Evolutionary conservation across 2,113 vertebrate genomes (phyloP), one percentile per base, ranked within the genome.

Genomic region (Oreochromis spilurus): DNA sequence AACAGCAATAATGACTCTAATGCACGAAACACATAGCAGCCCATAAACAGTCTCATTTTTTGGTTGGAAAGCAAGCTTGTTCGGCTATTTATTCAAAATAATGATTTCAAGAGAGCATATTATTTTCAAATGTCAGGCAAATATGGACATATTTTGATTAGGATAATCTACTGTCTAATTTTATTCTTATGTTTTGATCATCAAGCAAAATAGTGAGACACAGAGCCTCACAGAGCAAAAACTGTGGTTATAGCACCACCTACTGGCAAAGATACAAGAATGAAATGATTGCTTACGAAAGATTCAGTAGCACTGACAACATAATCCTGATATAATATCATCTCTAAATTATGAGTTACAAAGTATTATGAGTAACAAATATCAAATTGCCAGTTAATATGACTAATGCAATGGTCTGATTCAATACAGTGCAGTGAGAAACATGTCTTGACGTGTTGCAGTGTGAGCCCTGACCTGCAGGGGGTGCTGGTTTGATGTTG

Each of bases 401-500:
- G 5, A 82, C 34, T 80, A 57, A 85, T 80, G 72, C 67, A 88
- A 82, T 40, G 7, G 12, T 82, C 24, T 19, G 48, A 87, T 80
- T 58, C 67, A 78, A 82, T 13, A 17, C 3, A 26, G 12, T 70
- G 24, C 70, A 24, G 65, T 62, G 5, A 62, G 43, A 82, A 16
- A 67, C 6, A 54, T 17, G 45, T 86, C 21, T 26, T 3, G 21
- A 48, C 19, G 70, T 86, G 45, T 24, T 91, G 84, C 65, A 86
- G 67, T 91, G 78, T 31, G 31, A 62, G 26, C 7, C 72, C 93
- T 91, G 88, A 99, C 98, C 97, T 97, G 97, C 93, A 79, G 95
- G 83, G 78, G 96, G 97, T 1, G 97, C 97, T 78, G 97, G 97
- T 82, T 98, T 97, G 82, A 99, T 97, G 50, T 95, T 96, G 87